These are phyloP conservation scores for Bettongia penicillata DNA, from an alignment of 2,113 vertebrate species.

Conservation along the genomic window DNA sequence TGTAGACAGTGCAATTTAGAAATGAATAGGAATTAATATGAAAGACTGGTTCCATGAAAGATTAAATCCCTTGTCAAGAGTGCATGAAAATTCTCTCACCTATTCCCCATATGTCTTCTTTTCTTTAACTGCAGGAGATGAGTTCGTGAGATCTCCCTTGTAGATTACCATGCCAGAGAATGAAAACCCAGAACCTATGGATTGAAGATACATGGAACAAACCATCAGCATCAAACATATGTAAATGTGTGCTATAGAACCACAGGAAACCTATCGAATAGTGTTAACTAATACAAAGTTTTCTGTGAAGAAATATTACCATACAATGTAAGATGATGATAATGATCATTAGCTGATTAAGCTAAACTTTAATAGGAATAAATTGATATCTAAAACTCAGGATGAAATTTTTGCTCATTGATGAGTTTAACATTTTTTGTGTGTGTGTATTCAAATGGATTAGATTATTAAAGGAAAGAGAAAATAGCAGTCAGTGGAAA, in stretches of 20 bases:
- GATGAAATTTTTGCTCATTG: neutral
- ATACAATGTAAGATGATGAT: neutral
- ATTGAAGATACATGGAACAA: constrained; percentile 6
- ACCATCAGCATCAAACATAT: neutral
- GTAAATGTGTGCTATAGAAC: constrained; percentile 11
- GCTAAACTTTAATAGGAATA: constrained; percentile 13
- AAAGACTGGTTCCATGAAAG: neutral
- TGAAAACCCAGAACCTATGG: neutral
- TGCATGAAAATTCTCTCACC: neutral
- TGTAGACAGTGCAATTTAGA: too few species aligned
- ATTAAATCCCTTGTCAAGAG: neutral
- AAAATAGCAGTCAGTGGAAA: too few species aligned
- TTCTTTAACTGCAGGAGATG: too few species aligned
- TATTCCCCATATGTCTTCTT: too few species aligned
- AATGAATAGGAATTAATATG: neutral
- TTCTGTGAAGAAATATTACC: neutral
- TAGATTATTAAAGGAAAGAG: constrained; percentile 18
- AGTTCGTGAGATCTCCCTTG: too few species aligned
- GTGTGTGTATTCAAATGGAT: neutral
- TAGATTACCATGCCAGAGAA: neutral
- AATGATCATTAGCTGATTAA: constrained; percentile 6
- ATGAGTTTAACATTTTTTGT: neutral
- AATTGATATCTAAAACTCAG: neutral
- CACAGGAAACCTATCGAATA: constrained; percentile 1
- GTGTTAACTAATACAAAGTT: neutral